A percentile compares a stretch with the other conserved stretches of the same genome.
Conservation (phyloP, 2,113 vertebrate species). For the Engystomops pustulosus region DNA sequence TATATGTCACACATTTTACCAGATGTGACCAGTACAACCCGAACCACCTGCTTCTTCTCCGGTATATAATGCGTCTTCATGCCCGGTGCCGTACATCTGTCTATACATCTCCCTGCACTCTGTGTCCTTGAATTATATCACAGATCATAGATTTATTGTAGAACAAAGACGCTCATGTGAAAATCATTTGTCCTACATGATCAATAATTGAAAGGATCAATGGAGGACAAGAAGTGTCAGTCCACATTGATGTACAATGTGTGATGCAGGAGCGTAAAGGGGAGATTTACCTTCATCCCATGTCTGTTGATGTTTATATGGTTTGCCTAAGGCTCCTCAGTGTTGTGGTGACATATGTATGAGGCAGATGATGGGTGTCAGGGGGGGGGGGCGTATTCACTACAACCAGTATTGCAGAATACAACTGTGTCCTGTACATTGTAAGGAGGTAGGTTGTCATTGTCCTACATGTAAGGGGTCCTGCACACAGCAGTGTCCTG, state of each 20-base stretch:
- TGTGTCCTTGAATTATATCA: background rate
- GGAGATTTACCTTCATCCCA: background rate
- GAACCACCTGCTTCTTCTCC: no score
- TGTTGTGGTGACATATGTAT: no score
- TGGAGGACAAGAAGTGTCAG: background rate
- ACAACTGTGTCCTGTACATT: no score
- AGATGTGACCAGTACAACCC: no score
- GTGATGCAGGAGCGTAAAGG: background rate
- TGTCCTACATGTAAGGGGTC: no score
- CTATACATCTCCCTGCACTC: background rate
- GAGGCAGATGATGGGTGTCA: no score
- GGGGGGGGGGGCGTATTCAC: background rate
- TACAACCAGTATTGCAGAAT: no score
- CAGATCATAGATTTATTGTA: background rate
- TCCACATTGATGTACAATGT: background rate
- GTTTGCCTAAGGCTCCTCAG: background rate
- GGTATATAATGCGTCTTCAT: no score
- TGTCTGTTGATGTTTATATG: background rate
- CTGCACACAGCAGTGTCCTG: no score
- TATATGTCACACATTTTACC: no score
- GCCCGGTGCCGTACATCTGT: no score
- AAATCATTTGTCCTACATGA: background rate
- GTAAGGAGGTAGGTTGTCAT: no score
- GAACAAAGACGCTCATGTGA: background rate
- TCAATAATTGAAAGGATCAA: constrained; percentile 5